phyloP scores from a whole-genome alignment of 1,140 invertebrate species.

The Heliothis subflexa region DNA sequence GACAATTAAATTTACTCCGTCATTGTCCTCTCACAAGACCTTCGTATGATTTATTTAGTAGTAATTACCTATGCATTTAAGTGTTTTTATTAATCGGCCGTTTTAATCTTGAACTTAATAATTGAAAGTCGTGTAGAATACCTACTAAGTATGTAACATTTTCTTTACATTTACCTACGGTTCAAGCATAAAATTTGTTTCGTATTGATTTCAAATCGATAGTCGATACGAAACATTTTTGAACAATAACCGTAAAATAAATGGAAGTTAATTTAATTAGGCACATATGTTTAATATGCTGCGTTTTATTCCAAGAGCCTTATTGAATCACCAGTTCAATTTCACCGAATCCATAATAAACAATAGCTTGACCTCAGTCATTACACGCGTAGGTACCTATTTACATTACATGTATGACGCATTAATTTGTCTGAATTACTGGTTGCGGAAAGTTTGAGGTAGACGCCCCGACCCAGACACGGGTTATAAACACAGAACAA shows the following conservation, averaged over 20 bases:
- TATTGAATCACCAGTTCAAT: background rate
- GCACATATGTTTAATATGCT: background rate
- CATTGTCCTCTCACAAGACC: no score
- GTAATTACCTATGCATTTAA: background rate
- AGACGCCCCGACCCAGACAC: background rate
- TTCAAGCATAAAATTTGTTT: constrained; percentile 10
- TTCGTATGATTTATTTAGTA: background rate
- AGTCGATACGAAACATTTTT: background rate
- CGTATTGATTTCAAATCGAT: background rate
- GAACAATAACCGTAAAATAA: background rate
- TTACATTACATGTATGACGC: background rate
- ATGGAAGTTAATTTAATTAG: background rate
- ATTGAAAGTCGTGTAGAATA: no score
- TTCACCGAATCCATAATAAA: background rate
- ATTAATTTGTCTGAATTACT: background rate
- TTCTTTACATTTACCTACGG: background rate
- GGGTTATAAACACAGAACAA: constrained; percentile 6
- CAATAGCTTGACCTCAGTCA: background rate
- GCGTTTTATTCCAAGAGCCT: background rate
- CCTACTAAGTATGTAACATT: no score
- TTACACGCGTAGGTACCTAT: no score
- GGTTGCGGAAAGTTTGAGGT: background rate
- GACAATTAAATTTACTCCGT: no score
- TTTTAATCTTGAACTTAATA: no score
- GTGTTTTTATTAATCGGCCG: no score